phyloP scores from a whole-genome alignment of 2,888 invertebrate species.

The Drosophila affinis region DNA sequence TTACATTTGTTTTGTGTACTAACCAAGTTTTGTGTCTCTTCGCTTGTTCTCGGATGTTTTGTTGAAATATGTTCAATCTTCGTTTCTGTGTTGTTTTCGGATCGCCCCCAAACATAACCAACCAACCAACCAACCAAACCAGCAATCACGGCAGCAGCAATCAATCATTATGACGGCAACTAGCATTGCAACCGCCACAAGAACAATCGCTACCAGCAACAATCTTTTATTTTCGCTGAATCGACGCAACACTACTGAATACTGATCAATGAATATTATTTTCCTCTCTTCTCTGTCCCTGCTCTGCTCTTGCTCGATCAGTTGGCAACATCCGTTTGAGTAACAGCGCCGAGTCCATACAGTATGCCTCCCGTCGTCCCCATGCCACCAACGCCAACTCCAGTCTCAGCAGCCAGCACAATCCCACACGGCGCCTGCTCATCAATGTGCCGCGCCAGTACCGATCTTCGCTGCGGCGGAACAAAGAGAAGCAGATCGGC shows the following conservation, averaged over 20 bases:
- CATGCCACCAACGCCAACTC: constrained; percentile 52
- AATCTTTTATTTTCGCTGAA: constrained; percentile 13
- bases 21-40: constrained; percentile 26
- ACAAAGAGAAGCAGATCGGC: constrained; percentile 85
- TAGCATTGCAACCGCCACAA: constrained; percentile 15
- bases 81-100: constrained; percentile 9
- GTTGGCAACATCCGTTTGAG: constrained; percentile 87
- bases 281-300: constrained; percentile 36
- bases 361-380: constrained; percentile 86
- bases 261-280: constrained; percentile 46
- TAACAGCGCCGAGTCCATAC: constrained; percentile 87
- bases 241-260: not conserved
- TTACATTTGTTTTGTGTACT: constrained; percentile 21
- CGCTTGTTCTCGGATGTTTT: constrained; percentile 18
- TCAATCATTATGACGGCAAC: constrained; percentile 4
- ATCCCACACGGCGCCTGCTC: constrained; percentile 84
- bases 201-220: constrained; percentile 7
- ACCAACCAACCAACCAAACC: not conserved
- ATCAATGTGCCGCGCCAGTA: constrained; percentile 84
- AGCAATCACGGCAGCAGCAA: constrained; percentile 22
- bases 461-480: constrained; percentile 85
- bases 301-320: constrained; percentile 55
- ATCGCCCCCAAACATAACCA: constrained; percentile 23
- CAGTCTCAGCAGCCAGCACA: constrained; percentile 45
- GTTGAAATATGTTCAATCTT: constrained; percentile 8